Conservation (phyloP, 1,140 invertebrate genomes). For the Cydia pomonella region DNA sequence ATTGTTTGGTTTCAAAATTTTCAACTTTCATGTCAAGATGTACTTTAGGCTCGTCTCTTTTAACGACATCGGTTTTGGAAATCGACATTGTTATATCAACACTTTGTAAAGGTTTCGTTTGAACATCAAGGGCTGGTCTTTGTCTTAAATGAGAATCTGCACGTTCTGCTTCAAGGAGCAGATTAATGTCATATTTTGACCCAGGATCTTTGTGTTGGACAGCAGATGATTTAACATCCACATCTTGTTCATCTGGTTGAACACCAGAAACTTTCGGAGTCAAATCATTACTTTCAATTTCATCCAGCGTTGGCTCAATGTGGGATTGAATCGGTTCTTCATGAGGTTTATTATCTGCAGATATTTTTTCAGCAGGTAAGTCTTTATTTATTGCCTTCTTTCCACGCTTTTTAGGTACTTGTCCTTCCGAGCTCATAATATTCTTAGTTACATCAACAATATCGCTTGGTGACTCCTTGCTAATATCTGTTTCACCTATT, state of each 20-base stretch:
- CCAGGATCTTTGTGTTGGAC: slow-evolving; percentile 29
- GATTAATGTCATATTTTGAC: slow-evolving; percentile 47
- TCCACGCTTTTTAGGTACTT: not conserved
- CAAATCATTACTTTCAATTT: slow-evolving; percentile 18
- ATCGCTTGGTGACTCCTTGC: not conserved
- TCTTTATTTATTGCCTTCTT: slow-evolving; percentile 4
- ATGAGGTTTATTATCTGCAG: not conserved
- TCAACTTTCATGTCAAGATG: slow-evolving; percentile 61
- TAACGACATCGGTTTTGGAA: slow-evolving; percentile 50
- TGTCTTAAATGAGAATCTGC: slow-evolving; percentile 48
- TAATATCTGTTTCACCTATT: not conserved
- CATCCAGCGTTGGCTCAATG: not conserved
- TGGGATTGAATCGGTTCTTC: not conserved
- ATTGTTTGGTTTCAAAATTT: slow-evolving; percentile 46
- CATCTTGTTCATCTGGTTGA: slow-evolving; percentile 50
- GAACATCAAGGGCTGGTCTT: slow-evolving; percentile 21
- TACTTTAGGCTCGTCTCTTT: slow-evolving; percentile 54
- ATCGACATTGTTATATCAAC: slow-evolving; percentile 65
- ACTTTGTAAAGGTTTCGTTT: slow-evolving; percentile 44
- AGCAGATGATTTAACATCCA: slow-evolving; percentile 23
- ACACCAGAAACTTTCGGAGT: slow-evolving; percentile 53
- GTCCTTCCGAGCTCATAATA: not conserved
- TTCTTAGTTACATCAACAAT: slow-evolving; percentile 13
- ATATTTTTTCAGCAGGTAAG: not conserved
- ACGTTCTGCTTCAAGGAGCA: slow-evolving; percentile 61